Base-by-base conservation (phyloP, 2,113 vertebrate species). In the Clarias batrachus region DNA sequence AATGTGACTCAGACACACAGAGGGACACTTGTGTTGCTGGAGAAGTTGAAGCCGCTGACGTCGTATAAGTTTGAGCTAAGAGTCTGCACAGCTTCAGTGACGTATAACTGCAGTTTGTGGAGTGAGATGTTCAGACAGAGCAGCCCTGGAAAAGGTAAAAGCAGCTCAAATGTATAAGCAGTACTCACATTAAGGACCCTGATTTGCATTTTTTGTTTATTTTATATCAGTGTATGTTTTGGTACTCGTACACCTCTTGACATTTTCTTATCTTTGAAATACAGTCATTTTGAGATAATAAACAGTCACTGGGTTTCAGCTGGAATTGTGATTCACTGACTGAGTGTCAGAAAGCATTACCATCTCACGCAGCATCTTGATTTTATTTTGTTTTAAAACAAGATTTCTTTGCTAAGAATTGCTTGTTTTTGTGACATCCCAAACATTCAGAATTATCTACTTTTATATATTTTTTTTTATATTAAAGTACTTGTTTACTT, bases 101-200 rank as follows among this genome's bases (percentile, higher is more conserved):
- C 16, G 41, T 41, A 33, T 0, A 84, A 85, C 73, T 96, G 95
- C 92, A 95, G 95, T 83, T 86, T 84, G 82, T 95, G 95, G 95
- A 95, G 95, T 85, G 2, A 21, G 0, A 70, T 88, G n/a, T 59
- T 91, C 33, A 82, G 0, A 23, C 83, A 56, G 21, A 92, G 1
- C 16, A 96, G 89, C 63, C 94, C 94, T 10, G 93, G 92, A 83
- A 94, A 90, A 94, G 92, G 94, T 90, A 86, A 86, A 79, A 14
- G 11, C 14, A 33, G 48, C 9, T 56, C 25, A 84, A 16, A 63
- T 54, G 52, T n/a, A 70, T 48, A 17, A 17, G 21, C 63, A 63
- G 9, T 13, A 54, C 13, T 33, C 0, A 19, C 13, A 54, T 3
- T 17, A 78, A 17, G 78, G 57, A 62, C 30, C 27, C 5, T 80